phyloP scores from a whole-genome alignment of 1,140 invertebrate species.

The Colletes gigas region DNA sequence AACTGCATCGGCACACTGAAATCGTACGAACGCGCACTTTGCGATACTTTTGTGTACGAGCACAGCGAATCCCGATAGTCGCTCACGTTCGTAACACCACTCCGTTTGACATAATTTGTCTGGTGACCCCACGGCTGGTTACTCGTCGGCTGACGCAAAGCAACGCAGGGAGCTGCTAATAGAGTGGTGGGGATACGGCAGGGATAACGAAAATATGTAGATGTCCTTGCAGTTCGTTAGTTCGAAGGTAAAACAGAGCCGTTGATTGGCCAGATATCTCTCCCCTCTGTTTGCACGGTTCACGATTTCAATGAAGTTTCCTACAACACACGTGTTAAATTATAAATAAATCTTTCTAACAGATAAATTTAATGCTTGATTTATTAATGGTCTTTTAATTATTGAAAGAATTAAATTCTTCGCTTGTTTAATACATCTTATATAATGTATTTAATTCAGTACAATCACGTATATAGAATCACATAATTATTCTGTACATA shows the following conservation, averaged over 20 bases:
- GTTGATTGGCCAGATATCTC: background rate
- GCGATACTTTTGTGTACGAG: slow-evolving; percentile 27
- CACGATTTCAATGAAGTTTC: background rate
- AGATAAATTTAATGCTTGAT: too few relatives aligned
- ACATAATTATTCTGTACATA: background rate
- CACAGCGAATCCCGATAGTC: slow-evolving; percentile 34
- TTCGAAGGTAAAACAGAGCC: background rate
- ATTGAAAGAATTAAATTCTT: too few relatives aligned
- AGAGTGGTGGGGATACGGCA: slow-evolving; percentile 47
- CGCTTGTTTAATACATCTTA: too few relatives aligned
- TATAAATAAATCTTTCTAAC: background rate
- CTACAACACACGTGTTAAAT: background rate
- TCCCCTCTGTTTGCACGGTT: background rate
- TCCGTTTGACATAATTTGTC: slow-evolving; percentile 74
- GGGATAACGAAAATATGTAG: slow-evolving; percentile 16
- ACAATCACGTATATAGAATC: background rate
- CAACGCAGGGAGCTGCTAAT: slow-evolving; percentile 56
- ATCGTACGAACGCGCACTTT: slow-evolving; percentile 30
- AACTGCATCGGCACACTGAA: slow-evolving; percentile 25
- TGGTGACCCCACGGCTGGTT: slow-evolving; percentile 67
- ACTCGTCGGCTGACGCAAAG: slow-evolving; percentile 52
- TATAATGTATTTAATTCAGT: background rate
- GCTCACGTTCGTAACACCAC: slow-evolving; percentile 51
- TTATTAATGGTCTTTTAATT: too few relatives aligned
- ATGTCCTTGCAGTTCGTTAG: background rate